Conservation (phyloP, 2,797 vertebrate species). For the Echeneis naucrates region DNA sequence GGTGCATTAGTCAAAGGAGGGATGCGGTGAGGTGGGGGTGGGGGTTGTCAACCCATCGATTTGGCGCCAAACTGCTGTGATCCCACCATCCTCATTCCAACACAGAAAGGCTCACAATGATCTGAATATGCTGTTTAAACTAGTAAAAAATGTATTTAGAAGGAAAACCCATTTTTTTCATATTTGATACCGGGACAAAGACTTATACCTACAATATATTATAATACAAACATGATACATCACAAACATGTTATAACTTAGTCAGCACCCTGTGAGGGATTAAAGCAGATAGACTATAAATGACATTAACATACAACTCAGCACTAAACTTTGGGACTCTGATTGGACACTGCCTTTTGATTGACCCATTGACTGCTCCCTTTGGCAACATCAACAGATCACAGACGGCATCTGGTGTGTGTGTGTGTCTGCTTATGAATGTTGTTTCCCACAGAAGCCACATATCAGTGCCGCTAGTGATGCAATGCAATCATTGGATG, state of each 20-base stretch:
- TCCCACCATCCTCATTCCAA: constrained; percentile 16
- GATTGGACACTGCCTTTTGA: constrained; percentile 25
- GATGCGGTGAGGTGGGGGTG: constrained; percentile 28
- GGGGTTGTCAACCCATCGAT: constrained; percentile 54
- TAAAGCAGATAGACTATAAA: not conserved
- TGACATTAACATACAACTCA: not conserved
- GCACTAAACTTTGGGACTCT: constrained; percentile 14
- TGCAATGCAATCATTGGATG: constrained; percentile 24
- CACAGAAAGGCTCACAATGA: constrained; percentile 7
- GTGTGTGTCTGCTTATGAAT: constrained; percentile 18
- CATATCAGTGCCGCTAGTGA: constrained; percentile 23
- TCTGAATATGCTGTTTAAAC: not conserved
- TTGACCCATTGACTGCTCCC: constrained; percentile 14
- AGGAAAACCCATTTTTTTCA: too few species aligned
- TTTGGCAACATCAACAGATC: constrained; percentile 25
- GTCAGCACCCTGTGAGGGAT: not conserved
- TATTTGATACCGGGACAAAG: not conserved
- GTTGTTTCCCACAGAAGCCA: constrained; percentile 34
- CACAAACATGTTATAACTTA: too few species aligned
- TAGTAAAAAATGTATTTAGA: too few species aligned
- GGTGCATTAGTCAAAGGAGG: constrained; percentile 33
- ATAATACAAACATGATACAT: too few species aligned
- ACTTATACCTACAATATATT: not conserved
- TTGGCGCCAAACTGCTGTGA: constrained; percentile 19
- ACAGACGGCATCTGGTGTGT: constrained; percentile 48